Base-by-base conservation (phyloP, 2,113 vertebrate species). In the Bos indicus region DNA sequence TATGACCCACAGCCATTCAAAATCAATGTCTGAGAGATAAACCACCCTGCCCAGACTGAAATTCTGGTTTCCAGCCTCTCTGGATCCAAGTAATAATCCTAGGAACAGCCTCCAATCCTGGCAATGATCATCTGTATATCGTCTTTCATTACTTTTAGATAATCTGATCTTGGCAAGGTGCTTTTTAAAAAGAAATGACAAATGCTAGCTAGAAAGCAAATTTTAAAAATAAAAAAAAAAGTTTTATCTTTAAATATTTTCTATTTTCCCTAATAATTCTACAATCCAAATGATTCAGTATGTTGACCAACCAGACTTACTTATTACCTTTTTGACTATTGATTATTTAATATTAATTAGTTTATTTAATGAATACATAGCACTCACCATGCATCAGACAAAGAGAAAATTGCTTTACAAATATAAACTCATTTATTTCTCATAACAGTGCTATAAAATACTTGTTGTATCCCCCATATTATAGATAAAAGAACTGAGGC, bases 401-500 rank as follows among this genome's bases (percentile, higher is more conserved):
- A 36, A 60, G 26, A 62, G 23, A 2, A 97, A 51, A 28, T 71
- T 81, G 17, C 12, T 89, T 94, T 97, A 48, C 1, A 88, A 64
- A 86, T 77, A 84, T n/a, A 93, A 81, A 71, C 9, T 84, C 33
- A 91, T 77, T 26, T 83, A 78, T 90, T 97, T 97, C n/a, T 95
- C 54, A 89, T 2, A 87, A 43, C 2, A 52, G 6, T 7, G 81
- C 3, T 87, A 28, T 67, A 52, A 93, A 64, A 82, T 83, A 51
- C 19, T 64, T 92, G 51, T 86, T 17, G 12, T 91, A 74, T 95
- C 81, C 17, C 4, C 7, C 15, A 17, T 43, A 91, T 11, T 83
- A 3, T 62, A 88, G 51, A 36, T 51, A 57, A 94, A 11, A 56
- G 17, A 91, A 85, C 46, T 52, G 14, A 88, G 7, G 25, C 19